Base-by-base conservation (phyloP, 2,113 vertebrate genomes). In the Tretioscincus oriximinensis region DNA sequence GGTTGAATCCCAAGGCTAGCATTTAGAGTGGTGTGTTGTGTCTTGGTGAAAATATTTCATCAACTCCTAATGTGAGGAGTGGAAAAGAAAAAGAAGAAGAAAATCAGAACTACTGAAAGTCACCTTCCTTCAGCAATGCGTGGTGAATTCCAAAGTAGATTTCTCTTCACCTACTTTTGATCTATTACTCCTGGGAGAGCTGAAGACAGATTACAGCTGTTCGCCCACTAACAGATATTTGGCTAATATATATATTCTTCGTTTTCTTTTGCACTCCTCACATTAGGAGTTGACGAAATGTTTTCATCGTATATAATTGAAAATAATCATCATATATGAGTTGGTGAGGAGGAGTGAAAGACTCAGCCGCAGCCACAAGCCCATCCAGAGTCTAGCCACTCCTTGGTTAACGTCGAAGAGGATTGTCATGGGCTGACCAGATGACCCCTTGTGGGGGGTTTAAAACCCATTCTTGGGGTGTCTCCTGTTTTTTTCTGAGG, bases 81-180 rank as follows among this genome's bases (percentile, higher is more conserved):
- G 12, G 54, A 58, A 58, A 58, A 58, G 54, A 51, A 51, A 51
- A 51, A 51, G 49, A 51, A 51, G 73, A 16, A 68, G 63, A 79
- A 83, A 78, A 29, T 82, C 16, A 65, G 80, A 81, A 60, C 73
- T 7, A 49, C 0, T 9, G 22, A 71, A 88, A 86, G 88, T 63
- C 0, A 79, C 54, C 77, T 85, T 28, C 21, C 74, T 21, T 49
- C 77, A 51, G 10, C 1, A 1, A 2, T 21, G 21, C 18, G 49
- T 22, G 11, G 20, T 0, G 16, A 67, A 74, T 76, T 76, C 78
- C 58, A 35, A 1, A 28, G 0, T 14, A 5, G 61, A 78, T 1
- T 83, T 73, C 31, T 29, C 74, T 54, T 26, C 16, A 47, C 1
- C 45, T 82, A 54, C 7, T 1, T 61, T 76, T 84, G 26, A 80